A percentile compares a stretch with the other conserved stretches of the same genome.
Conservation (phyloP, 2,797 vertebrate genomes). For the Octomys mimax region DNA sequence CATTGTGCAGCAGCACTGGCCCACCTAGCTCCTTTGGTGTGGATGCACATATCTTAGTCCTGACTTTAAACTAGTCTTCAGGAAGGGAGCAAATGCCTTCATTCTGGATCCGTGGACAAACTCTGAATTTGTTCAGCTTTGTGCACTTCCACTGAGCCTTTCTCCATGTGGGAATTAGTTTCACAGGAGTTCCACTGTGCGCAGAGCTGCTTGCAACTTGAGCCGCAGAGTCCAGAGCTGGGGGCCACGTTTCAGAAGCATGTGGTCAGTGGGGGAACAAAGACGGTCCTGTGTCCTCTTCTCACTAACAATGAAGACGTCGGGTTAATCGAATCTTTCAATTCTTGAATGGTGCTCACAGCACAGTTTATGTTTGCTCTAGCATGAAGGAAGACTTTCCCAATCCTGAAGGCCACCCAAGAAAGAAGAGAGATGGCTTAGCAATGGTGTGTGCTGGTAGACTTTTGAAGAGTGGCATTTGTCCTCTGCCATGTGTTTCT, state of each 20-base stretch:
- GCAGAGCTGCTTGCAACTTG: constrained; percentile 81
- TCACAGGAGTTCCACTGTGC: constrained; percentile 58
- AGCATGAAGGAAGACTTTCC: constrained; percentile 82
- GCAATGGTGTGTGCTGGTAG: constrained; percentile 63
- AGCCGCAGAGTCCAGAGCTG: constrained; percentile 80
- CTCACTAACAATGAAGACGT: constrained; percentile 86
- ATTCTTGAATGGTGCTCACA: constrained; percentile 83
- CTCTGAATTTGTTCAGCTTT: not conserved
- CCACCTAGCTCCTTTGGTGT: not conserved
- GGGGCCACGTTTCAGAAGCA: constrained; percentile 81
- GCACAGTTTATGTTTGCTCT: constrained; percentile 85
- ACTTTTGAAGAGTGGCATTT: constrained; percentile 56
- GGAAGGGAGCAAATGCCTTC: not conserved
- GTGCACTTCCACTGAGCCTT: not conserved
- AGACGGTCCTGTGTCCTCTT: constrained; percentile 84
- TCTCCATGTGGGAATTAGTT: constrained; percentile 45
- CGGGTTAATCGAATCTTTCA: constrained; percentile 87
- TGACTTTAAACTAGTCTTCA: not conserved
- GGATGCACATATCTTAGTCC: not conserved
- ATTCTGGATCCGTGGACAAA: too few relatives aligned
- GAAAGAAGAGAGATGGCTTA: constrained; percentile 79
- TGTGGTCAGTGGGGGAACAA: constrained; percentile 80
- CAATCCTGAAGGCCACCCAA: constrained; percentile 83
- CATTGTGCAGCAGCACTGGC: not conserved
- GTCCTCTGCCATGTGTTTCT: constrained; percentile 35